Evolutionary conservation across 2,888 invertebrate species (phyloP), one percentile per base, ranked within the genome.

Genomic region (Callinectes sapidus): DNA sequence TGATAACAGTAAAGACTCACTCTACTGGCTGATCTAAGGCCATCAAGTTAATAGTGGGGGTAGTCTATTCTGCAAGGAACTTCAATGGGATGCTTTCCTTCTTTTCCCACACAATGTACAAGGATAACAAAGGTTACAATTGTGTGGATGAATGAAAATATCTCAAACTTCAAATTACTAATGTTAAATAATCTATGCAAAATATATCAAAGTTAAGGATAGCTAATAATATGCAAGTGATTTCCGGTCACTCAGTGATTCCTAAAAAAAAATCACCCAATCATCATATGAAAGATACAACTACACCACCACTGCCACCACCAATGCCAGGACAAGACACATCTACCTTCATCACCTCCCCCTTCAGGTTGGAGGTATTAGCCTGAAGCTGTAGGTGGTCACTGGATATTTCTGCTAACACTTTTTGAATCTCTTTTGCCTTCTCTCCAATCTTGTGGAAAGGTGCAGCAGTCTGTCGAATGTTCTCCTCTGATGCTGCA

Each of bases 391-490:
- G 92, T n/a, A 88, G 85, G 55, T 94, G 90, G 42, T 92, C 92
- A 42, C 92, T 94, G 71, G 94, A 91, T 32, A 94, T 90, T 66
- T 94, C 91, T 6, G 94, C 92, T 35, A 94, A 87, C 13, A 87
- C 92, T 81, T 93, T 91, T 39, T 93, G 93, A n/a, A 94, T 91
- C 87, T 94, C 94, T 39, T 81, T 90, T 48, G 93, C 92, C 77
- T 94, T 94, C 86, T 94, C 93, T 5, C 91, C 94, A 28, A 94
- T 89, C 81, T 94, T 94, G 66, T 94, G 94, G 81, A 94, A 94
- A 1, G 94, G 93, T 5, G 93, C 91, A n/a, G 94, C 94, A 13
- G 90, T 94, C 55, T 94, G 94, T 28, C 94, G 92, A 23, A 94
- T 91, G 86, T 94, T 94, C 32, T 94, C 94, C 66, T 94, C 94